Conservation (phyloP, 2,888 invertebrate genomes). For the Terebella lapidaria region DNA sequence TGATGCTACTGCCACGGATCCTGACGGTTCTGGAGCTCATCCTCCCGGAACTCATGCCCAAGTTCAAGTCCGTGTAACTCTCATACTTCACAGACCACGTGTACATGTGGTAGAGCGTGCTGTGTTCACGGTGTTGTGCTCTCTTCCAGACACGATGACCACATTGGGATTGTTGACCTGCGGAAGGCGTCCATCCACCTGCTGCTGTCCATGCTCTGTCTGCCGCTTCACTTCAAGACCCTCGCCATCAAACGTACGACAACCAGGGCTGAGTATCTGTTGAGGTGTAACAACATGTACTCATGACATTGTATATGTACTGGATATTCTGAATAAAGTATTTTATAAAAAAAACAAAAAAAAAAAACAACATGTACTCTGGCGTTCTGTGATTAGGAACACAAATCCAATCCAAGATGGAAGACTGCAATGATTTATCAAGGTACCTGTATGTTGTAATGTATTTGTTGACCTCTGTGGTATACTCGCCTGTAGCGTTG, state of each 20-base stretch:
- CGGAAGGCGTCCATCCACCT: constrained; percentile 88
- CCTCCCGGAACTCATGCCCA: constrained; percentile 75
- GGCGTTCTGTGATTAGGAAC: too few relatives aligned
- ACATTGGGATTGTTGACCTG: constrained; percentile 57
- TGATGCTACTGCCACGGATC: constrained; percentile 83
- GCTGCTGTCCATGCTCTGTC: constrained; percentile 80
- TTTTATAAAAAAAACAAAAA: too few relatives aligned
- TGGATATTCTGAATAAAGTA: too few relatives aligned
- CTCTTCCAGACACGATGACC: background rate
- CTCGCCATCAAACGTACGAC: constrained; percentile 52
- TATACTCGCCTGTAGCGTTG: too few relatives aligned
- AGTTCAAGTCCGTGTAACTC: constrained; percentile 60
- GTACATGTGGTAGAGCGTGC: background rate
- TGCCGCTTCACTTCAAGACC: constrained; percentile 80
- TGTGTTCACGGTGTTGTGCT: background rate
- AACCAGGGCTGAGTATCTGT: too few relatives aligned
- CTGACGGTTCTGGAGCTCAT: constrained; percentile 86
- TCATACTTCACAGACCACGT: too few relatives aligned
- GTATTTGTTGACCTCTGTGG: too few relatives aligned
- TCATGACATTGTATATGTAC: too few relatives aligned
- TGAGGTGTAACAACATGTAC: background rate
- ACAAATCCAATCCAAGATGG: too few relatives aligned
- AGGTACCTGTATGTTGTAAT: too few relatives aligned
- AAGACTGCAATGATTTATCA: too few relatives aligned
- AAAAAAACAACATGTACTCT: too few relatives aligned